A percentile compares a stretch with the other conserved stretches of the same genome.
Evolutionary conservation across 2,797 vertebrate genomes (phyloP).

Genomic region (Phalanger gymnotis): DNA sequence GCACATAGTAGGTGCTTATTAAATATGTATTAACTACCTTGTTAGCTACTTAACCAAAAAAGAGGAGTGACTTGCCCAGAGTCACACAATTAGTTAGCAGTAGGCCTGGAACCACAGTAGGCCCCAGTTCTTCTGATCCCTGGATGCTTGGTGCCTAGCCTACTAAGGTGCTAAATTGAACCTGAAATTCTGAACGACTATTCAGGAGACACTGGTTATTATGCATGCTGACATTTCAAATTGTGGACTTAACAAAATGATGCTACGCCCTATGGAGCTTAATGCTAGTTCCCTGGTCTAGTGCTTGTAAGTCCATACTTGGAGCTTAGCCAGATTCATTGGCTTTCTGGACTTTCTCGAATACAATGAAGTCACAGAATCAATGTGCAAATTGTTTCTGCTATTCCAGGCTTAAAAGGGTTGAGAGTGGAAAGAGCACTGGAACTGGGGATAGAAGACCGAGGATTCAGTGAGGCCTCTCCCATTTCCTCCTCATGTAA

Average conservation of each 20-base stretch:
- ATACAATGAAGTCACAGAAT: not conserved
- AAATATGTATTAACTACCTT: not conserved
- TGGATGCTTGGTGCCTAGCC: not conserved
- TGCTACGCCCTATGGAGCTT: not conserved
- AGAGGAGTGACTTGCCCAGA: not conserved
- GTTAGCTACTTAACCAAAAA: not conserved
- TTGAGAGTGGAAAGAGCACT: not conserved
- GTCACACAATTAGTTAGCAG: not conserved
- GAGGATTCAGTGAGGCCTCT: not conserved
- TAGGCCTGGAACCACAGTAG: not conserved
- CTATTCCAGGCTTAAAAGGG: not conserved
- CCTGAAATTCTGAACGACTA: not conserved
- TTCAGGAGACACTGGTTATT: not conserved
- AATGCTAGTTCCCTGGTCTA: not conserved
- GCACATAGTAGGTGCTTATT: accelerated
- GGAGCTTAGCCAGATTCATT: not conserved
- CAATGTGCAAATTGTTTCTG: not conserved
- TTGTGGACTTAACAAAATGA: not conserved
- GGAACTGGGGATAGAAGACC: not conserved
- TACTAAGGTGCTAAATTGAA: not conserved
- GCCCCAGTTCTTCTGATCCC: not conserved
- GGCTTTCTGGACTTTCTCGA: not conserved
- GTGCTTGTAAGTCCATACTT: not conserved
- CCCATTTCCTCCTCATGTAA: not conserved
- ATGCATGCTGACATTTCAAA: not conserved